Percentiles rank a stretch among this genome's conserved stretches.
phyloP scores from a whole-genome alignment of 2,888 invertebrate genomes.

The Andricus curvator region DNA sequence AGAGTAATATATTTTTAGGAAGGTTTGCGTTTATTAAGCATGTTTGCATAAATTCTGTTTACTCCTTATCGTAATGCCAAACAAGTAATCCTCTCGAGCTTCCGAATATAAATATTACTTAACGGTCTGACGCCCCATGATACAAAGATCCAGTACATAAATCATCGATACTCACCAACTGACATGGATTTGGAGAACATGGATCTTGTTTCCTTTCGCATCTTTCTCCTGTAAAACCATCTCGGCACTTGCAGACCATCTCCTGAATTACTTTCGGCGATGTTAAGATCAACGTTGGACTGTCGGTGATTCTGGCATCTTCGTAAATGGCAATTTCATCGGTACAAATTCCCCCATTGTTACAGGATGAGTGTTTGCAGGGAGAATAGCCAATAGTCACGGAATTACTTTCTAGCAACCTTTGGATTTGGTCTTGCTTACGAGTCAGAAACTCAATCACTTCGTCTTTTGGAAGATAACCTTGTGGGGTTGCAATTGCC shows the following conservation, averaged over 20 bases:
- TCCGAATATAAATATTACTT: not conserved
- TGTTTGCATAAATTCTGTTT: not conserved
- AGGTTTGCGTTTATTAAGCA: not conserved
- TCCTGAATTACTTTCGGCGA: conserved; percentile 89
- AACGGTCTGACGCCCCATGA: not conserved
- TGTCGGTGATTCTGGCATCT: conserved; percentile 88
- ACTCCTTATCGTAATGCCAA: not conserved
- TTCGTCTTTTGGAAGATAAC: conserved; percentile 83
- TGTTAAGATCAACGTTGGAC: conserved; percentile 89
- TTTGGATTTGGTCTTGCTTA: conserved; percentile 84
- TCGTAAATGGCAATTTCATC: conserved; percentile 85
- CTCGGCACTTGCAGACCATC: conserved; percentile 89
- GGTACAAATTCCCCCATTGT: conserved; percentile 89
- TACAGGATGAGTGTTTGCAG: conserved; percentile 86
- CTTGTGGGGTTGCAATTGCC: conserved; percentile 81
- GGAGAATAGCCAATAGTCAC: conserved; percentile 88
- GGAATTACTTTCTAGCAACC: conserved; percentile 82
- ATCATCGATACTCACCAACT: conserved; percentile 68
- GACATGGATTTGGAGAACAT: conserved; percentile 93
- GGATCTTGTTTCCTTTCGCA: conserved; percentile 95
- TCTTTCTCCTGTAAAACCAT: conserved; percentile 89
- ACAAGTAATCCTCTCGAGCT: not conserved
- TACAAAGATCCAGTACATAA: conserved; percentile 10
- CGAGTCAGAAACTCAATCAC: conserved; percentile 83
- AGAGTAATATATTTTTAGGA: not conserved